Conservation (phyloP, 2,113 vertebrate genomes). For the Ameiurus melas region DNA sequence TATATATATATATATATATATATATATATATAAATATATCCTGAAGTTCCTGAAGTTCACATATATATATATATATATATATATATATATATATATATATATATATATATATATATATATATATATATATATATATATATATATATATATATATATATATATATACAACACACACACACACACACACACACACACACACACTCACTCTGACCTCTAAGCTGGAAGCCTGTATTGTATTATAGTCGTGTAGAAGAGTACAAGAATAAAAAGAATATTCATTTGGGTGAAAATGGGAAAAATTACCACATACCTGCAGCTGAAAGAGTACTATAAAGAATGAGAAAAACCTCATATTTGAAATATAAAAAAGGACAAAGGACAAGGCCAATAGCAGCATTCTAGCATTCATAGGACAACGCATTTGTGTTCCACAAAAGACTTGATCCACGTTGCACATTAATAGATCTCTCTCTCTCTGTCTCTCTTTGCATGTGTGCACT, state of each 20-base stretch:
- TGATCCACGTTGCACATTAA: not conserved
- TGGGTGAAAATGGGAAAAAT: not conserved
- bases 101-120: too few relatives aligned
- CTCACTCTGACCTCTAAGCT: not conserved
- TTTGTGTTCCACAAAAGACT: conserved; percentile 15
- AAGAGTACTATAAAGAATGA: not conserved
- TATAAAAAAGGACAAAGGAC: conserved; percentile 11
- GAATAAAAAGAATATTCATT: not conserved
- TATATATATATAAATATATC: too few relatives aligned
- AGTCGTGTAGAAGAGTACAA: not conserved
- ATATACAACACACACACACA: too few relatives aligned
- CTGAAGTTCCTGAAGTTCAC: too few relatives aligned
- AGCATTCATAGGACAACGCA: conserved; percentile 4
- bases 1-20: too few relatives aligned
- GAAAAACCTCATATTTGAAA: not conserved
- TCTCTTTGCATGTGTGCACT: not conserved
- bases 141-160: too few relatives aligned
- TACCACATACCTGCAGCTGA: not conserved
- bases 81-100: too few relatives aligned
- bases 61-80: too few relatives aligned
- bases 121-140: too few relatives aligned
- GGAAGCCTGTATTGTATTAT: not conserved
- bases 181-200: not conserved
- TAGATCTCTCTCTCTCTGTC: not conserved
- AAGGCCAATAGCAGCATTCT: conserved; percentile 16